Evolutionary conservation across 2,888 invertebrate species (phyloP), one percentile per base, ranked within the genome.

Genomic region (Athalia cordata): DNA sequence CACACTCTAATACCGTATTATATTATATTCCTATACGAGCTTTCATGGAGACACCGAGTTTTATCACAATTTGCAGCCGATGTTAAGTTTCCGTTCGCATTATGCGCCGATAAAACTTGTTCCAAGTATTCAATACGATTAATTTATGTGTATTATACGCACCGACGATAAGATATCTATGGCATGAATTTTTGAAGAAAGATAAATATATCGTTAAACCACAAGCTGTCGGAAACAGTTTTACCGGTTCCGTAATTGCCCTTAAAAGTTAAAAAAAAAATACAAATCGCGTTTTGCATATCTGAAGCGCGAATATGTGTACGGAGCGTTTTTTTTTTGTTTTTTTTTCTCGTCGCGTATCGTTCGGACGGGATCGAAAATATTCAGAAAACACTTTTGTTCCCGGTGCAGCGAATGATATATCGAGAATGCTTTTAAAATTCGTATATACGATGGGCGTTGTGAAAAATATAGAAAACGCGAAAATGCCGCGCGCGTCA

Each of bases 51-150:
- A 64, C 62, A 72, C 75, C 62, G 7, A 79, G 59, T 50, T 85
- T 87, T 87, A 87, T 88, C 87, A 84, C 86, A 87, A 87, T 87
- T 87, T 85, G 84, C 87, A 86, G 85, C 81, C 85, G 80, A 85
- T 83, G 80, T 81, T 79, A 66, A 66, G 13, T 66, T 66, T 45
- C 9, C 45, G 13, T 45, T 11, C 9, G 3, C 3, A 55, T 55
- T n/a, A n/a, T n/a, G 55, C 9, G n/a, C 55, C n/a, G 55, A 55
- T 55, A 55, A 55, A 55, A 8, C 9, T 55, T n/a, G 55, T n/a
- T 11, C n/a, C n/a, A 55, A 55, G n/a, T 55, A 8, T 8, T 11
- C 8, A 29, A 29, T 29, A 29, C 29, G 29, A 29, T 29, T 29
- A 29, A 29, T 29, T 29, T 29, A 29, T 29, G 29, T 29, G 29